Conservation (phyloP, 2,797 vertebrate genomes). For the Neomorphus geoffroyi region DNA sequence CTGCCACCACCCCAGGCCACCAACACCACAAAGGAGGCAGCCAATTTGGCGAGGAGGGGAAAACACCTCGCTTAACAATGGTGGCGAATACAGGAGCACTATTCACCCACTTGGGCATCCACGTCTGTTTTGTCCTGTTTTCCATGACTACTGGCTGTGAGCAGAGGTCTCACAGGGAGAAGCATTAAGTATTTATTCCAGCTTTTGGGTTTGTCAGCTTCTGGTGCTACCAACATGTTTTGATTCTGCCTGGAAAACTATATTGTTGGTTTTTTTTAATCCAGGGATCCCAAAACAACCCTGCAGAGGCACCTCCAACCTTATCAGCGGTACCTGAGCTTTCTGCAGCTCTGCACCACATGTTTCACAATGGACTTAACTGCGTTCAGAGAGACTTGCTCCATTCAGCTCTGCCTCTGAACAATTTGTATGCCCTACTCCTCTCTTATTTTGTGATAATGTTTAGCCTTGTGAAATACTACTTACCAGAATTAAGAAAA, state of each 20-base stretch:
- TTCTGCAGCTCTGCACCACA: background rate
- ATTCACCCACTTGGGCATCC: background rate
- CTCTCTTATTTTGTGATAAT: background rate
- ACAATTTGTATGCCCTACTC: background rate
- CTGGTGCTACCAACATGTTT: conserved; percentile 26
- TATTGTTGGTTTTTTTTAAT: background rate
- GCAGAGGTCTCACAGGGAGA: conserved; percentile 53
- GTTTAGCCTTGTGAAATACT: background rate
- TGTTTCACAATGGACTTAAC: background rate
- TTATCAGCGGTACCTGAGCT: background rate
- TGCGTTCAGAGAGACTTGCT: background rate
- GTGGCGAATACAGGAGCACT: background rate
- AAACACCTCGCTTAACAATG: background rate
- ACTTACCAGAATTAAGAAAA: background rate
- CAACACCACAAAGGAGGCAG: background rate
- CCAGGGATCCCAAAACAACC: background rate
- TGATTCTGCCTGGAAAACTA: background rate
- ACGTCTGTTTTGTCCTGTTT: conserved; percentile 61
- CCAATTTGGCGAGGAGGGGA: background rate
- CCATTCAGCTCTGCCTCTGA: background rate
- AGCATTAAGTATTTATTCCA: conserved; percentile 62
- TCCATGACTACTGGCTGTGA: conserved; percentile 56
- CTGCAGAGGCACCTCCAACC: background rate
- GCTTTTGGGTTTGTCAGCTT: conserved; percentile 23
- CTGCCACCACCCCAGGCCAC: background rate